Evolutionary conservation across 2,113 vertebrate species (phyloP), one percentile per base, ranked within the genome.

Genomic region (Variabilichromis moorii): DNA sequence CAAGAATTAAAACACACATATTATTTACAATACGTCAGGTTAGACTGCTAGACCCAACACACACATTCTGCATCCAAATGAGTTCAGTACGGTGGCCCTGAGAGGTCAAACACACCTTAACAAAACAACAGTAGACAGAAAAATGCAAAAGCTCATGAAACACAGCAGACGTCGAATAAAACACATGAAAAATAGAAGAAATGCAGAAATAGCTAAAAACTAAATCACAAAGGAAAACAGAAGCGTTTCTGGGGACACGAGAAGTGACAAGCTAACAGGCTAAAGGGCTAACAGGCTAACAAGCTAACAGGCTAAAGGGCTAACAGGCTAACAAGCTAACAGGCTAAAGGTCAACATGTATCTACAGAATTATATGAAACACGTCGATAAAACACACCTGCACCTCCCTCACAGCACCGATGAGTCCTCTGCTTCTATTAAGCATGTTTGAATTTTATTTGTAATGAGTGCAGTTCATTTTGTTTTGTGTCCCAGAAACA

Each of bases 311-410:
- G 13, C 42, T 45, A 42, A 42, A 1, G 1, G 1, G 10, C 37
- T 12, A 40, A 40, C 47, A 19, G 0, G 47, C 47, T 53, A 21
- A 55, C 4, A 26, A 0, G 21, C 54, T 55, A 55, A 57, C 0
- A 1, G 26, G 55, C 55, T 59, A 61, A 17, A 33, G 28, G 59
- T 19, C 9, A 37, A 66, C 61, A 66, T 66, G 17, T n/a, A 12
- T 66, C 31, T 66, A 66, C 31, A 37, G 61, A 2, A 37, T 37
- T 0, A 66, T 21, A 21, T 66, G 61, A 66, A 66, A 66, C 33
- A 66, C 10, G 1, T 12, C 1, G 0, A 1, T 37, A 21, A 21
- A 66, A n/a, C 61, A 66, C 61, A 37, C 33, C 33, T 13, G 61
- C 61, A 37, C 4, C 61, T 37, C 28, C 17, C 33, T 66, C 33